A percentile compares a stretch with the other conserved stretches of the same genome.
Evolutionary conservation across 2,113 vertebrate genomes (phyloP).

Genomic region (Grammomys surdaster): DNA sequence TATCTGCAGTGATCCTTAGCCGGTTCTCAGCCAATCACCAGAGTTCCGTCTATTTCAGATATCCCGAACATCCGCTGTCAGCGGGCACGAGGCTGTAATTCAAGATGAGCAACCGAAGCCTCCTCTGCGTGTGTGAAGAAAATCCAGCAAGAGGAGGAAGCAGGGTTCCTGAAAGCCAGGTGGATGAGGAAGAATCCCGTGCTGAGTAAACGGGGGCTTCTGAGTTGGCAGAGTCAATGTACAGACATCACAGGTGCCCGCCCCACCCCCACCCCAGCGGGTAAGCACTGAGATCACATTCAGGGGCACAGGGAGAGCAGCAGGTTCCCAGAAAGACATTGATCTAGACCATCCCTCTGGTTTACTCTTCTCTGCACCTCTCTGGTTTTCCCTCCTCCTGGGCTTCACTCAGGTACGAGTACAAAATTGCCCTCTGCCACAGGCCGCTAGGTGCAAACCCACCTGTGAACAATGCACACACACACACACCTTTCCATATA

Average conservation of each 20-base stretch:
- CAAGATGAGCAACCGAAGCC: not conserved
- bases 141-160: not conserved
- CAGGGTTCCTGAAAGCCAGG: not conserved
- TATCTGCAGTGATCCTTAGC: not conserved
- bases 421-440: not conserved
- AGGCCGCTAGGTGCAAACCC: not conserved
- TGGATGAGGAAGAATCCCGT: rapidly evolving
- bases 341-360: not conserved
- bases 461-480: not conserved
- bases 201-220: not conserved
- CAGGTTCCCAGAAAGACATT: not conserved
- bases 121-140: not conserved
- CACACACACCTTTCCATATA: not conserved
- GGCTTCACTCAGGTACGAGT: not conserved
- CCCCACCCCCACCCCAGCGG: not conserved
- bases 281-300: not conserved
- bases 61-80: not conserved
- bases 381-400: rapidly evolving
- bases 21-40: not conserved
- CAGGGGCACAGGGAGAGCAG: not conserved
- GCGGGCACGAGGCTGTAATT: not conserved
- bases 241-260: not conserved
- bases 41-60: not conserved
- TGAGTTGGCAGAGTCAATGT: not conserved
- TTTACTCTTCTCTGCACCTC: rapidly evolving